Conservation (phyloP, 1,140 invertebrate species). For the Lepidurus packardi region DNA sequence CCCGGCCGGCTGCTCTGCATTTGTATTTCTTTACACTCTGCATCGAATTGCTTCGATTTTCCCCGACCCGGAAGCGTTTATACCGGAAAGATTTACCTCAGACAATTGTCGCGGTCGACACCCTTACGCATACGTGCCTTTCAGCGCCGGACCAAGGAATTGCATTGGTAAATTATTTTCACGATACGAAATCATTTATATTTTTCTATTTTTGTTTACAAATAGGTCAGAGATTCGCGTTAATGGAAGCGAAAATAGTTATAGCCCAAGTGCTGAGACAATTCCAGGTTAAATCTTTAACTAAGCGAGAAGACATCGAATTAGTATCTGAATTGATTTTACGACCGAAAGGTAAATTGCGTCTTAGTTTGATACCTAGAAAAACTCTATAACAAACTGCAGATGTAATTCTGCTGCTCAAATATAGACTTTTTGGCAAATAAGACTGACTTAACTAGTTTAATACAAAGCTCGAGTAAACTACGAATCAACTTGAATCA, state of each 20-base stretch:
- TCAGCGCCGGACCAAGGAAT: slow-evolving; percentile 63
- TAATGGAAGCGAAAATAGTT: slow-evolving; percentile 76
- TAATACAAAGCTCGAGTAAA: too few relatives aligned
- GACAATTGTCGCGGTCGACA: slow-evolving; percentile 48
- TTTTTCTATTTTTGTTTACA: not conserved
- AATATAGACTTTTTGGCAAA: too few relatives aligned
- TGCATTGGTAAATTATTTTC: slow-evolving; percentile 56
- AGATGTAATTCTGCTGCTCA: too few relatives aligned
- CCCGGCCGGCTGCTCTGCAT: slow-evolving; percentile 48
- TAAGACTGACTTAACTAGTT: too few relatives aligned
- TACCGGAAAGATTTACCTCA: slow-evolving; percentile 55
- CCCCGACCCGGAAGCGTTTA: slow-evolving; percentile 52
- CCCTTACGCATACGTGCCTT: slow-evolving; percentile 57
- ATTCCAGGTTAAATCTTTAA: slow-evolving; percentile 50
- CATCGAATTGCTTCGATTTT: slow-evolving; percentile 55
- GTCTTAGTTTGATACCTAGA: slow-evolving; percentile 28
- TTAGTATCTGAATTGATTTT: slow-evolving; percentile 76
- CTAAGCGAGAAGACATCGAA: slow-evolving; percentile 63
- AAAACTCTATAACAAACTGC: too few relatives aligned
- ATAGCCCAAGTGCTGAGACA: slow-evolving; percentile 77
- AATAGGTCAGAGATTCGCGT: slow-evolving; percentile 76
- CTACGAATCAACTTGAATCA: too few relatives aligned
- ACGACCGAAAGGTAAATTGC: slow-evolving; percentile 51
- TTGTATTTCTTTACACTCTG: slow-evolving; percentile 49
- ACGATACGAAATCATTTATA: not conserved